A percentile compares a stretch with the other conserved stretches of the same genome.
Conservation (phyloP, 2,113 vertebrate genomes). For the Xenopus tropicalis region UCB_Xtro_10.0 CM004443.2:71888501-71889000, state of each 20-base stretch:
- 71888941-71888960: not conserved
- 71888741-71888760: not conserved
- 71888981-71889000: not conserved
- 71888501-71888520: too few species aligned
- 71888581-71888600: too few species aligned
- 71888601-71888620: too few species aligned
- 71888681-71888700: not conserved
- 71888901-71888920: not conserved
- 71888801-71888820: not conserved
- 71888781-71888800: not conserved
- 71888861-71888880: not conserved
- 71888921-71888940: not conserved
- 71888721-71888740: not conserved
- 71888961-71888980: not conserved
- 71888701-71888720: not conserved
- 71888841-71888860: not conserved
- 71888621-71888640: not conserved
- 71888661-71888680: too few species aligned
- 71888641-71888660: not conserved
- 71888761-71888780: not conserved
- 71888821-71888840: not conserved
- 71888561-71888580: too few species aligned
- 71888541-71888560: too few species aligned
- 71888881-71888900: not conserved
- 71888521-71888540: too few species aligned